phyloP scores from a whole-genome alignment of 1,140 invertebrate species.

The Zaprionus nigranus region DNA sequence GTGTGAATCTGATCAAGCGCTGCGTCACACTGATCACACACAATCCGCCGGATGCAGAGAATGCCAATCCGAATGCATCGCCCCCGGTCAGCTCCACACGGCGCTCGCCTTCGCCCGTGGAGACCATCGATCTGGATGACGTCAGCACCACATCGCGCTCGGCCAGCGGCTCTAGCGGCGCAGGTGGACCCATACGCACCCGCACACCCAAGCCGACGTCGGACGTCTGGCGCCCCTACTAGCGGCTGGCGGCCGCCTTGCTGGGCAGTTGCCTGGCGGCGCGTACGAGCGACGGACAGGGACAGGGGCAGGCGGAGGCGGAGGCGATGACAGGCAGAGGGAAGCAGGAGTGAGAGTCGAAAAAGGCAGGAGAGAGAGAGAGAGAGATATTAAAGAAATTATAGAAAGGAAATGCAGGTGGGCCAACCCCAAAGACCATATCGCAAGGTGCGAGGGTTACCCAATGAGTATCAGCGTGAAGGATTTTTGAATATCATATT shows the following conservation, averaged over 20 bases:
- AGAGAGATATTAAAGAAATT: neutral
- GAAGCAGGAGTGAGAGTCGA: neutral
- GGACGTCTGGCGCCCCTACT: conserved; percentile 84
- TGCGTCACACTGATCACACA: conserved; percentile 81
- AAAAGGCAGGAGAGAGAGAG: neutral
- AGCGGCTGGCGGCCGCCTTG: conserved; percentile 83
- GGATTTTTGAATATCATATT: neutral
- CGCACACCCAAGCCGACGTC: conserved; percentile 78
- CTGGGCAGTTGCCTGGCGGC: conserved; percentile 70
- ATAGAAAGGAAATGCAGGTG: neutral
- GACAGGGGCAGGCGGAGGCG: neutral
- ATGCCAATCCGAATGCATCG: conserved; percentile 78
- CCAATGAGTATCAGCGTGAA: neutral
- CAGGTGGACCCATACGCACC: conserved; percentile 72
- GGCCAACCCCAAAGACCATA: conserved; percentile 55
- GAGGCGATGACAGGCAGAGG: neutral
- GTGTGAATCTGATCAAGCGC: conserved; percentile 78
- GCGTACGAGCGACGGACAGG: conserved; percentile 19
- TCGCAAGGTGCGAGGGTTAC: conserved; percentile 56
- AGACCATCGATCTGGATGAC: conserved; percentile 81
- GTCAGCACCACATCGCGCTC: conserved; percentile 78
- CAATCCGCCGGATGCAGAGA: conserved; percentile 73
- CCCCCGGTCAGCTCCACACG: conserved; percentile 81
- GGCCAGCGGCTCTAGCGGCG: conserved; percentile 57
- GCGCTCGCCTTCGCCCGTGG: conserved; percentile 75